Evolutionary conservation across 2,888 invertebrate genomes (phyloP).

Genomic region (Polietes domitor): DNA sequence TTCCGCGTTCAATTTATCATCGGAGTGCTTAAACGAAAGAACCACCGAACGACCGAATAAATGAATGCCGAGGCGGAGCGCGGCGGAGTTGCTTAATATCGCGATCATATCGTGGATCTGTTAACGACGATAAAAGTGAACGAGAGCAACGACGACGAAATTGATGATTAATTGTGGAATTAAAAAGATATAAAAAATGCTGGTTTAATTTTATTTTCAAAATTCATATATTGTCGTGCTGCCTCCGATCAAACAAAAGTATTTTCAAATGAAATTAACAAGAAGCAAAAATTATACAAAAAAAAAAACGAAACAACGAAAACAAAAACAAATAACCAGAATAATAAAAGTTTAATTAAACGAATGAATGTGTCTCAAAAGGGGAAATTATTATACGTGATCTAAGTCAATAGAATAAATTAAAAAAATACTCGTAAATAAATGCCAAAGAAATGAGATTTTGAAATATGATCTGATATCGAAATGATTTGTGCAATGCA

Average conservation of each 20-base stretch:
- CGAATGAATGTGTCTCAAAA: neutral
- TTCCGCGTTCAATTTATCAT: neutral
- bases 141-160: neutral
- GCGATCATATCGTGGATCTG: neutral
- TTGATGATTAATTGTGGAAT: conserved; percentile 12
- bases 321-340: neutral
- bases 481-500: neutral
- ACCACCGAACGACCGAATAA: neutral
- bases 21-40: neutral
- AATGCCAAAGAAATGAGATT: neutral
- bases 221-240: too few relatives aligned
- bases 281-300: neutral
- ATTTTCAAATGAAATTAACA: neutral
- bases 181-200: conserved; percentile 12
- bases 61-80: neutral
- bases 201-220: neutral
- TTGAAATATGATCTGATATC: conserved; percentile 12
- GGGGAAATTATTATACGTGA: neutral
- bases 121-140: neutral
- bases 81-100: conserved; percentile 1
- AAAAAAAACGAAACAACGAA: neutral
- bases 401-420: conserved; percentile 20
- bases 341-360: neutral
- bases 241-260: neutral
- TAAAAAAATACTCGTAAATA: conserved; percentile 1